Evolutionary conservation across 2,113 vertebrate species (phyloP), one percentile per base, ranked within the genome.

Genomic region (Rhinogobius similis): DNA sequence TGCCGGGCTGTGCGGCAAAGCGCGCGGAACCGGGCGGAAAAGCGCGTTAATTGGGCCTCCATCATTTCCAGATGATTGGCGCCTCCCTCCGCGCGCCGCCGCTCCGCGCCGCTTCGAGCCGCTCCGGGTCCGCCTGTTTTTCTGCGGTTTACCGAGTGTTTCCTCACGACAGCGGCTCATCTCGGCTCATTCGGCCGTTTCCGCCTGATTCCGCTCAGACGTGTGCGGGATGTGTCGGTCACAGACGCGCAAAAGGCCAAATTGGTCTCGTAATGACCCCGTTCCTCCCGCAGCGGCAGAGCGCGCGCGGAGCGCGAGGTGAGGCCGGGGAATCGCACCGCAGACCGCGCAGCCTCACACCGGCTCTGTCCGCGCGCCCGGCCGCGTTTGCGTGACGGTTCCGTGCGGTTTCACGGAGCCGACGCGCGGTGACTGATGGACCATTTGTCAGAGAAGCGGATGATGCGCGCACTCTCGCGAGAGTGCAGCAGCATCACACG

Each of bases 71-170:
- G 75, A 68, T 86, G 78, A 89, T 85, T 84, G 88, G 84, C 88
- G 86, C 82, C 83, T 89, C 88, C 87, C 82, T 82, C 83, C 86
- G 56, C 74, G 76, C 81, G 81, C 70, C 63, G 70, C 70, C 78
- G 68, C 76, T 73, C 64, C 62, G 29, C 29, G 29, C 32, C 32
- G 32, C 32, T 36, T 8, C 5, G 32, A 7, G 32, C 32, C 32
- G 32, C 32, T 36, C 32, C 32, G 5, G 69, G 76, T 52, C 69
- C 26, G 9, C 23, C 72, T 41, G 32, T 62, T 62, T 70, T 24
- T 1, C 12, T 5, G 36, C 26, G 65, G 71, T 75, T 41, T 26
- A 14, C 29, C 68, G 10, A 39, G 73, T 58, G 67, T 76, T 77
- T 62, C 4, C 0, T 7, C 0, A 14, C 52, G 74, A 72, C 71